Base-by-base conservation (phyloP, 2,797 vertebrate species). In the Sebastes oblongus region DNA sequence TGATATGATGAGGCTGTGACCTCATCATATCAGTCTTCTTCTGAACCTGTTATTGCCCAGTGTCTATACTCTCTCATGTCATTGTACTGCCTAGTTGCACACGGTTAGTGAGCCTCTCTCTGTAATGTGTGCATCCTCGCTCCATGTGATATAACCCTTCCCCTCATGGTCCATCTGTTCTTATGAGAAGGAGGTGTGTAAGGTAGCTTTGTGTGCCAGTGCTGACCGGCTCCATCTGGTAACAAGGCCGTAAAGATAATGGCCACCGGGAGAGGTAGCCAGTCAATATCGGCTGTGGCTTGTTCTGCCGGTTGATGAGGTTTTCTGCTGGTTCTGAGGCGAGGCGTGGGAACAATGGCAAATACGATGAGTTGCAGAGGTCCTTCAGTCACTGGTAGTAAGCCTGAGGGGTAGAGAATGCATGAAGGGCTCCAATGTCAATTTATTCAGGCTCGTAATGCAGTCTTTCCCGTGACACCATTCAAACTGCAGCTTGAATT, bases 111-210 rank as follows among this genome's bases (percentile, higher is more conserved):
- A 71, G 55, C 59, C 30, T 70, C 27, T 16, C 73, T 68, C 66
- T 80, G 72, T 50, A 42, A 71, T 82, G 73, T 75, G 75, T 83
- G 72, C 81, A 61, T 76, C 71, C 66, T 87, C 52, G 5, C 86
- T 50, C 69, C 59, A 5, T 74, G 80, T 78, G 89, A 85, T 72
- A 72, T 87, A 79, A 5, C 55, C 73, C 72, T 34, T 81, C 86
- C 78, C 84, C 76, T 83, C 80, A 5, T 16, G 75, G 22, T 77
- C 92, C 93, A 92, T 93, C 93, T 94, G 93, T 84, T 89, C 82
- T 32, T 66, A 75, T 13, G 69, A 70, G 69, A 70, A 81, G 71
- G 77, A 75, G 79, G 72, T 69, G 78, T 16, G 22, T 12, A 62
- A 11, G 39, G 69, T 74, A 71, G 60, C 2, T 81, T 54, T 64